Conservation (phyloP, 2,888 invertebrate species). For the Empis stercorea region DNA sequence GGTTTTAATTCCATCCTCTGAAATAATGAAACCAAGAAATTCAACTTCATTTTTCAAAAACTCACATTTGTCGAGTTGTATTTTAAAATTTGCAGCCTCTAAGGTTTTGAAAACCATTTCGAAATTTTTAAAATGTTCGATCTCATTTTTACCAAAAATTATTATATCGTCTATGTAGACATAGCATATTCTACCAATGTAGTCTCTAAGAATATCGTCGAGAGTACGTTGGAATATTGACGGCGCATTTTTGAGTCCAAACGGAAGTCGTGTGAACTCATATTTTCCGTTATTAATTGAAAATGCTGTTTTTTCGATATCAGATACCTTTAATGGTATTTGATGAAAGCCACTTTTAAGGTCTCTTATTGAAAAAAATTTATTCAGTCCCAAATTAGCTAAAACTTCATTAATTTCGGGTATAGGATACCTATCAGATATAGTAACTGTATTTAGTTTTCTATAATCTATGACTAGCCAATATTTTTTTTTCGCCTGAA, state of each 20-base stretch:
- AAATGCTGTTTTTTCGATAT: too few relatives aligned
- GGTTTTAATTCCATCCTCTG: slow-evolving; percentile 8
- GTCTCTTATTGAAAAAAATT: slow-evolving; percentile 6
- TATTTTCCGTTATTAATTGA: too few relatives aligned
- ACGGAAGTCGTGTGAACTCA: too few relatives aligned
- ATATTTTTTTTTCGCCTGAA: slow-evolving; percentile 8
- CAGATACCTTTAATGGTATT: too few relatives aligned
- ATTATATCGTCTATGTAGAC: slow-evolving; percentile 11
- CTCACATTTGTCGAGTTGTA: slow-evolving; percentile 11
- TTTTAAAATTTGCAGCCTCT: slow-evolving; percentile 6
- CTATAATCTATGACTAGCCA: slow-evolving; percentile 7
- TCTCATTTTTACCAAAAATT: slow-evolving; percentile 10
- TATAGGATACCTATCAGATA: slow-evolving; percentile 6
- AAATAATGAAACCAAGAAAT: slow-evolving; percentile 11
- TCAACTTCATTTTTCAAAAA: slow-evolving; percentile 9
- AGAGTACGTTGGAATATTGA: slow-evolving; percentile 12
- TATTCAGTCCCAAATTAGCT: slow-evolving; percentile 3
- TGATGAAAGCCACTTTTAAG: slow-evolving; percentile 3
- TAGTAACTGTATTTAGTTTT: slow-evolving; percentile 7
- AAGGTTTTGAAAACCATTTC: slow-evolving; percentile 6
- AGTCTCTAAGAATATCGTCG: slow-evolving; percentile 9
- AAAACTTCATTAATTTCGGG: slow-evolving; percentile 5
- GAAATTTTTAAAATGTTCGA: slow-evolving; percentile 6
- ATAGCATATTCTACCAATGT: slow-evolving; percentile 7
- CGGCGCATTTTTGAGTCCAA: too few relatives aligned